phyloP scores from a whole-genome alignment of 2,888 invertebrate genomes.

The Pteria penguin region DNA sequence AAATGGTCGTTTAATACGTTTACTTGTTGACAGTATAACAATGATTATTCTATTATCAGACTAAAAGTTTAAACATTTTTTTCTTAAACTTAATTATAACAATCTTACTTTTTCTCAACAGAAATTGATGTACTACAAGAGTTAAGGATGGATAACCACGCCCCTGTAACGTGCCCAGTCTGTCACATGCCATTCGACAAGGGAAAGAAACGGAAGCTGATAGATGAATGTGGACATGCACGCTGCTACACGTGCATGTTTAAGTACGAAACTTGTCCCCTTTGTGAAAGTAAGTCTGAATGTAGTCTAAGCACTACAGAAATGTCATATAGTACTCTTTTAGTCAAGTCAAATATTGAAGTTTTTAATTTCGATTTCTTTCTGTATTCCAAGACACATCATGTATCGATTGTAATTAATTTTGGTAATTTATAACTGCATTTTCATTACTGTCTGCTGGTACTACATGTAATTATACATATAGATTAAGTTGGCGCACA shows the following conservation, averaged over 20 bases:
- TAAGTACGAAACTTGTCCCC: constrained; percentile 91
- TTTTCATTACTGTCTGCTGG: too few relatives aligned
- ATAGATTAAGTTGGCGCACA: too few relatives aligned
- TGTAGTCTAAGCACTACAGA: neutral
- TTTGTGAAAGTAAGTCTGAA: constrained; percentile 83
- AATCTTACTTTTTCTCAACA: constrained; percentile 53
- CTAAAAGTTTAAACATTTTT: neutral
- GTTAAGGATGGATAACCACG: constrained; percentile 62
- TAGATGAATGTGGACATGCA: constrained; percentile 97
- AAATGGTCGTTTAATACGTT: too few relatives aligned
- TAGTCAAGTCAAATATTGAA: too few relatives aligned
- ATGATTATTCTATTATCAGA: neutral
- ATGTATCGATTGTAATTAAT: too few relatives aligned
- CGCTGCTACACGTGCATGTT: constrained; percentile 97
- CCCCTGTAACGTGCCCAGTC: constrained; percentile 74
- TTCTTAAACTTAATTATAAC: neutral
- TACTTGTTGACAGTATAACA: too few relatives aligned
- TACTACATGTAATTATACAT: too few relatives aligned
- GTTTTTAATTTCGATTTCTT: too few relatives aligned
- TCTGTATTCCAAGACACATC: too few relatives aligned
- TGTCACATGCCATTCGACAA: constrained; percentile 92
- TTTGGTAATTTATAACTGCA: too few relatives aligned
- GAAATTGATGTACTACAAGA: constrained; percentile 70
- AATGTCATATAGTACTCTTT: too few relatives aligned
- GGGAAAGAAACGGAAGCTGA: constrained; percentile 95